Conservation (phyloP, 2,888 invertebrate species). For the Notodonta ziczac region DNA sequence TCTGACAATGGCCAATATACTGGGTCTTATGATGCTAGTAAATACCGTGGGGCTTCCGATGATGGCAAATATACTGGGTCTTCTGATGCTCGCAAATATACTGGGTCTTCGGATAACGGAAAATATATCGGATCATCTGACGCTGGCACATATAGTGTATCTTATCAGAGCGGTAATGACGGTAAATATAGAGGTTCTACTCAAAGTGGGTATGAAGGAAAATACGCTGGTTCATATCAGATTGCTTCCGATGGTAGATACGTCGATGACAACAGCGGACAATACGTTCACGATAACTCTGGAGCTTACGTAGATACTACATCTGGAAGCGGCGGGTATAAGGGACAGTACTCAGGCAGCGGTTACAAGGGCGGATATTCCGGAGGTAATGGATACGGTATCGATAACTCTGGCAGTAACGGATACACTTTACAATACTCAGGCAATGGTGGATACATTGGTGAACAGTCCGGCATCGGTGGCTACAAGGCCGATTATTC, state of each 20-base stretch:
- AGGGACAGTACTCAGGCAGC: conserved; percentile 21
- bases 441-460: background rate
- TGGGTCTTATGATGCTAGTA: background rate
- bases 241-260: conserved; percentile 28
- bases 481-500: conserved; percentile 34
- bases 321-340: conserved; percentile 35
- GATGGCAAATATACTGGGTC: background rate
- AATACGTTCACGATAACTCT: conserved; percentile 58
- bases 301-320: conserved; percentile 49
- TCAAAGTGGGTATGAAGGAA: conserved; percentile 27
- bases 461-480: conserved; percentile 13
- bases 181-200: conserved; percentile 21
- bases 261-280: conserved; percentile 44
- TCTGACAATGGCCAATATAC: background rate
- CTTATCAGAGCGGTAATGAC: conserved; percentile 10
- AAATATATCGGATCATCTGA: conserved; percentile 37
- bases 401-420: conserved; percentile 13
- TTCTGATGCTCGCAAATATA: background rate
- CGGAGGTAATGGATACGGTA: conserved; percentile 8
- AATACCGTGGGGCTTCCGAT: background rate
- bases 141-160: background rate
- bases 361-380: conserved; percentile 14
- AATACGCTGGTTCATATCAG: conserved; percentile 12
- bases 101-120: conserved; percentile 12
- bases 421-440: conserved; percentile 24